phyloP scores from a whole-genome alignment of 92 coral and sea anemone species.

The Actinernus sp. region DNA sequence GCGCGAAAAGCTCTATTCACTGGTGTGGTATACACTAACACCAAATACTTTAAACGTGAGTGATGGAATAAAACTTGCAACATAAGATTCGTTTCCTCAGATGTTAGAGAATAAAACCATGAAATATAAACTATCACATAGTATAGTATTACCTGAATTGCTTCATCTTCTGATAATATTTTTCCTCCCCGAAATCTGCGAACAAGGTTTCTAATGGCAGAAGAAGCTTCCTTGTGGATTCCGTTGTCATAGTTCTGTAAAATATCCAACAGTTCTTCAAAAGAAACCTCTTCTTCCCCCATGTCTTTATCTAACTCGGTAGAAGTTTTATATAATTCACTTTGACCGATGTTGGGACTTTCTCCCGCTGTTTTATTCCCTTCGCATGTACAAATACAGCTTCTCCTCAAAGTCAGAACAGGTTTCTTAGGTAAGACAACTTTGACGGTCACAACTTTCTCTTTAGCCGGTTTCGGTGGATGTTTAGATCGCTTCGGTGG shows the following conservation, averaged over 20 bases:
- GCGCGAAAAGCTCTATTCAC: too few relatives aligned
- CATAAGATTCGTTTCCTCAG: too few relatives aligned
- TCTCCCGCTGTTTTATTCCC: background rate
- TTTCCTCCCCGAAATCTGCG: slow-evolving; percentile 33
- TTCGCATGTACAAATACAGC: slow-evolving; percentile 71
- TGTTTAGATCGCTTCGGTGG: slow-evolving; percentile 29
- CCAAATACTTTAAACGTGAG: too few relatives aligned
- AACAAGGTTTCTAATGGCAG: slow-evolving; percentile 24
- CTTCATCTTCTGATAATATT: slow-evolving; percentile 39
- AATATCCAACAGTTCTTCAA: slow-evolving; percentile 38
- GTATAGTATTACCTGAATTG: slow-evolving; percentile 40
- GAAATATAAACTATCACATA: background rate
- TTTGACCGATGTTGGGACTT: background rate
- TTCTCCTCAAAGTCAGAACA: slow-evolving; percentile 34
- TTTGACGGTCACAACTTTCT: slow-evolving; percentile 39
- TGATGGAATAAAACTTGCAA: too few relatives aligned
- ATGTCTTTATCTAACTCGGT: too few relatives aligned
- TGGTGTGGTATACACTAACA: too few relatives aligned
- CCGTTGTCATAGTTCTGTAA: slow-evolving; percentile 21
- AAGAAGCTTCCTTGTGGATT: slow-evolving; percentile 4
- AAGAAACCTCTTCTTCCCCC: slow-evolving; percentile 11
- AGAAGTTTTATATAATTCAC: too few relatives aligned
- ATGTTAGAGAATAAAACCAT: too few relatives aligned
- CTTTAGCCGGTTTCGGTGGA: slow-evolving; percentile 23
- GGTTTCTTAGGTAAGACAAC: slow-evolving; percentile 38